Evolutionary conservation across 2,113 vertebrate species (phyloP), one percentile per base, ranked within the genome.

Genomic region (Thinocorus orbignyianus): DNA sequence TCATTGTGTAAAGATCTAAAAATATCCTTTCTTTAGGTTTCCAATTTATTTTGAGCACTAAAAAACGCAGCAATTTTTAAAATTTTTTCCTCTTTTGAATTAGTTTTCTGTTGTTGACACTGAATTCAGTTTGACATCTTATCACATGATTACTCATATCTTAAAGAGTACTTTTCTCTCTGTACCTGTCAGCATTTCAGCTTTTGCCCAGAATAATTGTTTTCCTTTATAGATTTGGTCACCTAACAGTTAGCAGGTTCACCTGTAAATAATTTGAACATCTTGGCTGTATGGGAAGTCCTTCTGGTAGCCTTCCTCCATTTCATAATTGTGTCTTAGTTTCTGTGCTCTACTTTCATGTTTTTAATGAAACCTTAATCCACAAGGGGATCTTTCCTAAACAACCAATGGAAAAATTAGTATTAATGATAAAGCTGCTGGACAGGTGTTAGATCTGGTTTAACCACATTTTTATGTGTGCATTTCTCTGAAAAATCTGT

Each of bases 391-490:
- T 31, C 19, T 82, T 60, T 73, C 31, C 35, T 65, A 52, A 68
- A 31, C 10, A 46, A 16, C 14, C 3, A 8, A 0, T 69, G 30
- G 25, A 44, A 66, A 76, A 92, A 31, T 35, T 3, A 46, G 24
- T 30, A 33, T 81, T 87, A 49, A 52, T 41, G 46, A 2, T 62
- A 52, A 74, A 12, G 25, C 31, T 86, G n/a, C n/a, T 0, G 0
- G 51, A 7, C 28, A 42, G 7, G 13, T 30, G 4, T 76, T 66
- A 39, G 42, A 24, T 66, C 33, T 68, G 28, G 17, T 49, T 61
- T 49, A 81, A 71, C 17, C 44, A 8, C 22, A 9, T 52, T 1
- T 2, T 72, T 57, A 60, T 7, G 35, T 0, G 0, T 0, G 0
- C 7, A 52, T 65, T 88, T 85, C 28, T 77, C 37, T 77, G 54